Base-by-base conservation (phyloP, 2,113 vertebrate species). In the Hepsetus odoe region DNA sequence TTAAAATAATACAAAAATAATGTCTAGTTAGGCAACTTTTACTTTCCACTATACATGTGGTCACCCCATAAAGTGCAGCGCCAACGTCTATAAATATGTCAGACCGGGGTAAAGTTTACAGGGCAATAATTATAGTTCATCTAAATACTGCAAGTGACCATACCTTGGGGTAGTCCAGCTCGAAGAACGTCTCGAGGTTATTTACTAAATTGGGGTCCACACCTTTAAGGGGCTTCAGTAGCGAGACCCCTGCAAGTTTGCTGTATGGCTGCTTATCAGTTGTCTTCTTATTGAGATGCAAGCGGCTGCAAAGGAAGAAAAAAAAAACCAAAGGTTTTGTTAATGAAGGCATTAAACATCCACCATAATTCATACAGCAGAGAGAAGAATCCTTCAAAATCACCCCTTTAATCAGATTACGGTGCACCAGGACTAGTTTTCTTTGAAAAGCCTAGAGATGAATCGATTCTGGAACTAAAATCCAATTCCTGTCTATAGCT, bases 101-200 rank as follows among this genome's bases (percentile, higher is more conserved):
- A 14, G 42, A 44, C 42, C 13, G 13, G 5, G 42, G 2, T 14
- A 14, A 2, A 16, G 12, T 4, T 44, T 14, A 44, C 42, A 44
- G 42, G 16, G 42, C 42, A 44, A 44, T 38, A 3, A 38, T 38
- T 38, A 38, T 38, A 16, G 42, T 44, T 38, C 2, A 42, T 42
- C 49, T 26, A 14, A 33, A 28, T 5, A 16, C 33, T n/a, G 4
- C 32, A 11, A 51, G 44, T 32, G 9, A 61, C 7, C 91, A 62
- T 90, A 96, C 95, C 90, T 95, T 96, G 14, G 95, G 95, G 88
- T 99, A 99, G 88, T 99, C 97, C 89, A 99, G 88, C 32, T 98
- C 96, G 83, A 99, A 99, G 85, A 99, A 99, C 0, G 97, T 98
- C 92, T 99, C 98, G 55, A 99, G 92, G 81, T 99, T 99, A 90